phyloP scores from a whole-genome alignment of 2,797 vertebrate species.

The Phataginus tricuspis region DNA sequence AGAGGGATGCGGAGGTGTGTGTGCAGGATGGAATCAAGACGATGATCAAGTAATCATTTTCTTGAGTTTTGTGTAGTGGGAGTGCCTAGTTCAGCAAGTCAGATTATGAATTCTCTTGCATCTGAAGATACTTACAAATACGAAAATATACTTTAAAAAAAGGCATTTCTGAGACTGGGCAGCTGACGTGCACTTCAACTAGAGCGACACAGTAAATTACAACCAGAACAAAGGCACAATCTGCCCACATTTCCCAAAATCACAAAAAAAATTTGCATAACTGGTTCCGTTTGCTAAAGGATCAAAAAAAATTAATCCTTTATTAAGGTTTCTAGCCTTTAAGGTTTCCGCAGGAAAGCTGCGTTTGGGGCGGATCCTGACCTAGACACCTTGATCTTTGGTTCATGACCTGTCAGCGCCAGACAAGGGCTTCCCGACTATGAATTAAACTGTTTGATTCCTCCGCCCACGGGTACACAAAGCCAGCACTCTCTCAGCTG shows the following conservation, averaged over 20 bases:
- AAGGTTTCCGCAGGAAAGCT: background rate
- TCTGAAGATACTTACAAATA: background rate
- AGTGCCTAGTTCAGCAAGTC: background rate
- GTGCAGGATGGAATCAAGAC: background rate
- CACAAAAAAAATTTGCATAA: background rate
- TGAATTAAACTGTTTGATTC: constrained; percentile 45
- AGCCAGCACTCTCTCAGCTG: constrained; percentile 22
- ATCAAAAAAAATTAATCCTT: background rate
- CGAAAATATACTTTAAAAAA: background rate
- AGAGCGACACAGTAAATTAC: background rate
- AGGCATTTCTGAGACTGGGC: background rate
- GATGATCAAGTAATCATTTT: background rate
- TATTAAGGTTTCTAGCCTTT: background rate
- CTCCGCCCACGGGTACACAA: constrained; percentile 8
- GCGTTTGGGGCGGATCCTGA: background rate
- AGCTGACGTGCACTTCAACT: background rate
- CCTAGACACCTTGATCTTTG: constrained; percentile 48
- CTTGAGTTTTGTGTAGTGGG: background rate
- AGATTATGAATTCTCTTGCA: background rate
- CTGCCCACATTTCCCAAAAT: background rate
- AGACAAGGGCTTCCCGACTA: background rate
- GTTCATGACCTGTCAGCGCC: constrained; percentile 47
- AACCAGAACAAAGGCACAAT: background rate
- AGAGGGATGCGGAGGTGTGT: too few species aligned
- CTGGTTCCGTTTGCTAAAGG: background rate